Base-by-base conservation (phyloP, 53 echinoderm and acorn worm species). In the Holothuria scabra region DNA sequence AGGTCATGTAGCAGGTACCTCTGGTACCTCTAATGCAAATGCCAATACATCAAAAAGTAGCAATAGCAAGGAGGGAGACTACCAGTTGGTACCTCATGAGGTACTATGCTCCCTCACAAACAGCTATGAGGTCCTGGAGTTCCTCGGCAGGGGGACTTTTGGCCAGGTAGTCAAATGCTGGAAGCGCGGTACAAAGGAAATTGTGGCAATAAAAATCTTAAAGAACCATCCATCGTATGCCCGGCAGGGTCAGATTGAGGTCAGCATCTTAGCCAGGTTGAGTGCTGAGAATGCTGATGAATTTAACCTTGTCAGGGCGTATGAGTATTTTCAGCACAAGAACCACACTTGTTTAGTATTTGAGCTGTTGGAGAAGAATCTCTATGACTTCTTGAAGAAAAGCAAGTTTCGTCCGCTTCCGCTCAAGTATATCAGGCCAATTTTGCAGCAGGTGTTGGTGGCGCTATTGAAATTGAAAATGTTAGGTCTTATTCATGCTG, bases 151-250 rank as follows among this genome's bases (percentile, higher is more conserved):
- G 68, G 99, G 99, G 32, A 99, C 99, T 46, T 99, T 99, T 49
- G 99, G 99, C 20, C 99, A 99, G 80, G 99, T 99, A 8, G 99
- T 99, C 65, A 99, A 99, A 83, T 99, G 99, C 84, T 99, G 99
- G 99, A 99, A 99, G 80, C 92, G 99, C 8, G 99, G 99, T 21
- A 99, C 99, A n/a, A 99, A 99, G 56, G 99, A 99, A 85, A 99
- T 99, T 18, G 99, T 99, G 4, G 99, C 99, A 75, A 99, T 99
- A 55, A 99, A 99, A 86, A 99, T 99, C 37, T 86, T 99, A 26
- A 99, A 99, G 83, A 99, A 99, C 87, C 99, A 99, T 52, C 99
- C 99, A 26, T 95, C 94, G 1, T 99, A 95, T 69, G 99, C 99
- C 21, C 89, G 99, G 12, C 99, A 99, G 85, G 99, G 99, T 55